Base-by-base conservation (phyloP, 2,888 invertebrate species). In the Eledona agricola region DNA sequence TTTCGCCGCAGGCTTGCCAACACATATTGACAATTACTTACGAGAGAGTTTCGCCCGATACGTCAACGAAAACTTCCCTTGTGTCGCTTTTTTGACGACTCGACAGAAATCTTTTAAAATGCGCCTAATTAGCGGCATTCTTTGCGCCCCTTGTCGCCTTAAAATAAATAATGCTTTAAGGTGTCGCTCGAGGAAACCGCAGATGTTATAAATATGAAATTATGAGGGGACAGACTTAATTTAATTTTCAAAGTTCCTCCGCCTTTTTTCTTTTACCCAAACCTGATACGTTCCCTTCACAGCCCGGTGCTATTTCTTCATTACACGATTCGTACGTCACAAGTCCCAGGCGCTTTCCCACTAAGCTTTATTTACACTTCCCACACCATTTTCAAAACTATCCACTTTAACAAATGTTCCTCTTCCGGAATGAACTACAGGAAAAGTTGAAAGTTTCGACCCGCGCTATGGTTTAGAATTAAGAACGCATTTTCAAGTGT, bases 201-300 rank as follows among this genome's bases (percentile, higher is more conserved):
- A 65, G 66, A 62, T 64, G 67, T 64, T 65, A 66, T 67, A 66
- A 68, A 68, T 68, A 66, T 66, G 62, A 66, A 68, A 68, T 66
- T 66, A 66, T 60, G 63, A 58, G 58, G 58, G 55, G 50, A 32
- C 59, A 50, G 57, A 55, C 64, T 63, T 67, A 68, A 67, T 67
- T 68, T 68, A 68, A 68, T 68, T 67, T 64, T 58, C 52, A 63
- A 66, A 68, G 57, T 66, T 64, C 59, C 50, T 40, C 47, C 53
- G 20, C 52, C 53, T 60, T 64, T 63, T 62, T 63, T 59, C 60
- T 61, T 62, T 59, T 59, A 64, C 58, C 59, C 63, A 66, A 66
- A 67, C 61, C 64, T 62, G 63, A 64, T 65, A 60, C 64, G 62
- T 64, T 65, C 64, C 58, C 64, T 63, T 60, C 56, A 51, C 51